Evolutionary conservation across 2,888 invertebrate genomes (phyloP), one percentile per base, ranked within the genome.

Genomic region (Drosophila tanythrix): DNA sequence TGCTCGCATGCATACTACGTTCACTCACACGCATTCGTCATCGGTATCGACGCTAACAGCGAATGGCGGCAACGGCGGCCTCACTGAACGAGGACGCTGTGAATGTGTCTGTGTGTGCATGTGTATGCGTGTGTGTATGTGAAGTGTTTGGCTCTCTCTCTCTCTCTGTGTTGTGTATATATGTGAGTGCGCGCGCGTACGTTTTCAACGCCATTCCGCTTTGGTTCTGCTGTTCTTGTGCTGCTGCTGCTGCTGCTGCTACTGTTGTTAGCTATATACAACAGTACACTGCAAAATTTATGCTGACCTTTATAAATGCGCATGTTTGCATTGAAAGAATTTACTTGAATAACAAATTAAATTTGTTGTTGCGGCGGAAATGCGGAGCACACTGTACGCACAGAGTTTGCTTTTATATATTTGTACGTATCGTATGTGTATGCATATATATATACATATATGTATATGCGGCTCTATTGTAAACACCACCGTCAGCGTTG

Each of bases 1-100:
- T 69, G 69, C 40, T 48, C 52, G 68, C 70, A 58, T 40, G 25
- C 58, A 65, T 61, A 59, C 69, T 55, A 53, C 66, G 81, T 67
- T 82, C 80, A 71, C 82, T 81, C 79, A 81, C 73, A 88, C 76
- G 71, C 69, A 84, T 83, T 79, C 82, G 83, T 82, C 86, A 83
- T 88, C 82, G 88, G 82, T 76, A 83, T 84, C 88, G 70, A 69
- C 68, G 74, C 67, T 57, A 76, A 63, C 84, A 88, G 78, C 84
- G 84, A 82, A 70, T 75, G 52, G 70, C 68, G 74, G 63, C 76
- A 71, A 70, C 70, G 70, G 61, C 79, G 77, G 70, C 81, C 76
- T 70, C 75, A 77, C 48, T 74, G 79, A 82, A 86, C 86, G 82
- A 86, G 82, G 86, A 82, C 85, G 82, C 76, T 55, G 76, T 68